phyloP scores from a whole-genome alignment of 2,113 vertebrate genomes.

The Zosterops hypoxanthus region DNA sequence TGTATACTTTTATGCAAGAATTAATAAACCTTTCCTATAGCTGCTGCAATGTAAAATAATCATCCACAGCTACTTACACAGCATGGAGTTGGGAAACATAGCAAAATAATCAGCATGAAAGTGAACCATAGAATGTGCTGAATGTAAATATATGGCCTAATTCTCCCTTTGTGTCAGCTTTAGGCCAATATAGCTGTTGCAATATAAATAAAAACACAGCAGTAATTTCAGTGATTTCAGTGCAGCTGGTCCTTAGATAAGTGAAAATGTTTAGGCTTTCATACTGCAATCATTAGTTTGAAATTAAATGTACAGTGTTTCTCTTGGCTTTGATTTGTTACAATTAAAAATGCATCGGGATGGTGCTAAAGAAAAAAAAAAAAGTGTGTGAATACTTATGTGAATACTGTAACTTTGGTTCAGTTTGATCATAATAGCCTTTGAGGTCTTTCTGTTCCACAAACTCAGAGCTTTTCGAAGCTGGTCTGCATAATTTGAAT shows the following conservation, averaged over 20 bases:
- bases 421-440: background rate
- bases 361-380: background rate
- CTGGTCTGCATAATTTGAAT: background rate
- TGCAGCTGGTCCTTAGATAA: background rate
- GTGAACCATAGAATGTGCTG: background rate
- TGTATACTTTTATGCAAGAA: background rate
- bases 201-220: background rate
- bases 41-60: conserved; percentile 15
- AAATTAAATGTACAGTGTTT: background rate
- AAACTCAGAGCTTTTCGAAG: background rate
- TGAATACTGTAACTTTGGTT: background rate
- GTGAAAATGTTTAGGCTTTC: background rate
- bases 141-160: background rate
- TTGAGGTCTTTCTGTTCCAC: background rate
- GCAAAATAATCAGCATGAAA: conserved; percentile 30
- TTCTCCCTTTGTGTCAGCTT: conserved; percentile 14
- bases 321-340: background rate
- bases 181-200: background rate
- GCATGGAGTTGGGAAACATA: background rate
- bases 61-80: background rate
- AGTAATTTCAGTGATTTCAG: background rate
- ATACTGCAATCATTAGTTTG: background rate
- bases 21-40: background rate
- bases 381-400: background rate
- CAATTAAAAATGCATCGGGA: background rate